These are phyloP conservation scores for Lacerta agilis DNA, from an alignment of 2,797 vertebrate genomes.

Conservation along the genomic window DNA sequence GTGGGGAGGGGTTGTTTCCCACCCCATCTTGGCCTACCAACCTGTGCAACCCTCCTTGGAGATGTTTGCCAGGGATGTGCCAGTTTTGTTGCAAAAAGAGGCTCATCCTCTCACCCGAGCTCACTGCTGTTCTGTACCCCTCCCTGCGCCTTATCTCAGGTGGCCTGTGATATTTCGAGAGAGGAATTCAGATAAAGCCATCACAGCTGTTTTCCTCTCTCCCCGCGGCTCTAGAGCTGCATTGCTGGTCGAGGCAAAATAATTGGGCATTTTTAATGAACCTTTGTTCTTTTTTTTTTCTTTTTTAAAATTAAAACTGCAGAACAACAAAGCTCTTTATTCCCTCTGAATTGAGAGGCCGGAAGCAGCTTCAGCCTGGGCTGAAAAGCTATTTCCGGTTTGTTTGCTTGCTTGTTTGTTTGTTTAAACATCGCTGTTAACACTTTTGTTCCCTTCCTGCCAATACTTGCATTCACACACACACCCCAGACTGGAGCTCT, in stretches of 20 bases:
- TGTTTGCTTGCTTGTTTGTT: not conserved
- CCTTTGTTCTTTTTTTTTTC: not conserved
- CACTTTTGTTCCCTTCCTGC: not conserved
- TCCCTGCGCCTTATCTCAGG: no score
- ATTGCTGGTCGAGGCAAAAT: accelerated
- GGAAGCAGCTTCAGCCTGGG: accelerated
- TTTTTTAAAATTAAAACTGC: not conserved
- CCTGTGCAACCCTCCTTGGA: not conserved
- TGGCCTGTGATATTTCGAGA: not conserved
- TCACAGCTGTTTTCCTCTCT: not conserved
- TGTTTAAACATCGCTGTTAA: not conserved
- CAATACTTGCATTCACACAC: not conserved
- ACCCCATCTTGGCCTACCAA: not conserved
- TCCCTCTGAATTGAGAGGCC: accelerated
- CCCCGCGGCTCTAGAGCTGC: not conserved
- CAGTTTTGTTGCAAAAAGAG: not conserved
- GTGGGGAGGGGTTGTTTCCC: not conserved
- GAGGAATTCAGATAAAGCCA: not conserved
- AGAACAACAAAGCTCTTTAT: conserved; percentile 1
- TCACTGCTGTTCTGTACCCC: no score
- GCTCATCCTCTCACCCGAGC: not conserved
- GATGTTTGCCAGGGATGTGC: not conserved
- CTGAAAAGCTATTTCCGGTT: not conserved
- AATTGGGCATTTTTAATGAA: conserved; percentile 29
- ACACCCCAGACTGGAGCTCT: no score